Conservation (phyloP, 2,113 vertebrate species). For the Talpa occidentalis region DNA sequence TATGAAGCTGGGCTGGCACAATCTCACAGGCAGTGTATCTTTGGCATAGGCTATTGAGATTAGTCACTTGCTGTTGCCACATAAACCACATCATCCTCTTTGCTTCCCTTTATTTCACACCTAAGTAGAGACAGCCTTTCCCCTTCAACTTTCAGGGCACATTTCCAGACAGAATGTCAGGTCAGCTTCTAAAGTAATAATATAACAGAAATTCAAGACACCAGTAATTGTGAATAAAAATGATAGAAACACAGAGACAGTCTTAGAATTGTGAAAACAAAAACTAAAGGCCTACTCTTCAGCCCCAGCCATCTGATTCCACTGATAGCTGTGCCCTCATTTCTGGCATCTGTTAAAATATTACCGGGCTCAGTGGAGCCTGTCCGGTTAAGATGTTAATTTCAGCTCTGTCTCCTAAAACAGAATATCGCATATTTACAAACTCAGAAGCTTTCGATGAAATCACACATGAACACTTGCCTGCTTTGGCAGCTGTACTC, state of each 20-base stretch:
- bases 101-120: not conserved
- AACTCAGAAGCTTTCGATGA: not conserved
- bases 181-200: constrained; percentile 40
- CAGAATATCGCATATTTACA: not conserved
- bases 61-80: not conserved
- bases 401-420: constrained; percentile 38
- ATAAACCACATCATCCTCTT: not conserved
- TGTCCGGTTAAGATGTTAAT: not conserved
- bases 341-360: constrained; percentile 21
- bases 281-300: not conserved
- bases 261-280: not conserved
- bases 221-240: not conserved
- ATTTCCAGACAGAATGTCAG: constrained; percentile 32
- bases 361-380: not conserved
- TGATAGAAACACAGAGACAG: not conserved
- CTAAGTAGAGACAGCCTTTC: not conserved
- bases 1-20: not conserved
- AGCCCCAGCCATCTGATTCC: not conserved
- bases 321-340: not conserved
- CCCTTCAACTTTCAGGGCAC: not conserved
- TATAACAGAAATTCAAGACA: constrained; percentile 18
- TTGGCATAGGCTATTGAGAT: not conserved
- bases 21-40: not conserved
- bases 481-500: constrained; percentile 88
- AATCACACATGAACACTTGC: constrained; percentile 84